Evolutionary conservation across 2,888 invertebrate genomes (phyloP), one percentile per base, ranked within the genome.

Genomic region (Trichopoda pennipes): DNA sequence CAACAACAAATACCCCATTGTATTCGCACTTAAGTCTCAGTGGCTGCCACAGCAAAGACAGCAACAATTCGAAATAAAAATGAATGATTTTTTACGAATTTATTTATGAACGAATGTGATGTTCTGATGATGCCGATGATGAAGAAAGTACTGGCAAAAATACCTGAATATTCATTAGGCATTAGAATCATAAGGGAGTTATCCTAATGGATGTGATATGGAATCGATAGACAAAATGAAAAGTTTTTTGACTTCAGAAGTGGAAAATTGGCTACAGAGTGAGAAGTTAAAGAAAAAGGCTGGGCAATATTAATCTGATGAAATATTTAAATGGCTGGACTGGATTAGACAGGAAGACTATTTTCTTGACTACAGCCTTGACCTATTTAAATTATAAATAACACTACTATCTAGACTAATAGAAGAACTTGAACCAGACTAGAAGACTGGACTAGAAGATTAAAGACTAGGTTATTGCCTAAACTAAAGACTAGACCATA

Each of bases 61-160:
- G 44, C 56, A 64, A 35, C 44, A 60, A 73, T 61, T 66, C 14
- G 35, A 32, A 64, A 64, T 44, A 69, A 64, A 53, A 66, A 49
- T 42, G 47, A 77, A 51, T 73, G 69, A 51, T 49, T 42, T 77
- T 68, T 63, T 53, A 49, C 32, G 49, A 69, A 51, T 73, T 35
- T 58, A 69, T 63, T 81, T 69, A 47, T 56, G 35, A n/a, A n/a
- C n/a, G n/a, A n/a, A n/a, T 55, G 4, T 28, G 3, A 28, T 6
- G 28, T 28, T 8, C 32, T 42, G 47, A 32, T 53, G 61, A 60
- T 19, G 32, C 44, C 10, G 42, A 44, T 10, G 17, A 16, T n/a
- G 19, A 51, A 56, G 42, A 49, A 60, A 53, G 32, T 14, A 28
- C 19, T 3, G 14, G 42, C n/a, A 61, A 51, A 56, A 74, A 74